Percentiles rank a stretch among this genome's conserved stretches.
These are phyloP conservation scores for Epiblema foenella DNA, from an alignment of 2,888 invertebrate species.

Conservation along the genomic window DNA sequence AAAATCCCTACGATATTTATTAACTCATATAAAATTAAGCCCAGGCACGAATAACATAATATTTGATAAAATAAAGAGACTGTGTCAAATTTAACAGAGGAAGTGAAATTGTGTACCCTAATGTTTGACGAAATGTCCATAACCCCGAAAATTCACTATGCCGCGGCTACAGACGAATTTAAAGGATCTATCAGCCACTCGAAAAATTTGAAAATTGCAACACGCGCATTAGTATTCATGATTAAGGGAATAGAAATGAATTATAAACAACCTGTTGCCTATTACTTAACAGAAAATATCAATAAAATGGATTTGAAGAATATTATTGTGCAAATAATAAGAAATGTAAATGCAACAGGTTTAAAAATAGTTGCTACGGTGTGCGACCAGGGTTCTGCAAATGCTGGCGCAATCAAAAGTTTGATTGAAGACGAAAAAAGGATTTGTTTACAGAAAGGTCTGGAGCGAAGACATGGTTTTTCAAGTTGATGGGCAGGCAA, in stretches of 20 bases:
- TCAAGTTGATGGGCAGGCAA: constrained; percentile 19
- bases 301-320: neutral
- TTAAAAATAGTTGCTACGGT: no score
- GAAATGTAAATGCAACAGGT: constrained; percentile 15
- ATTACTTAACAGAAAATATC: neutral
- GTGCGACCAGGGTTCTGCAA: constrained; percentile 41
- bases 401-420: constrained; percentile 38
- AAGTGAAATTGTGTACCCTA: neutral
- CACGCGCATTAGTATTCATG: neutral
- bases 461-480: constrained; percentile 13
- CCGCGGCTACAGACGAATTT: neutral
- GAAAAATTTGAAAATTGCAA: neutral
- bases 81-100: neutral
- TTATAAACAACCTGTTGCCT: neutral
- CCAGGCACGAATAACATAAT: neutral
- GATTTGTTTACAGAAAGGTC: constrained; percentile 24
- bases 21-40: neutral
- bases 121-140: neutral
- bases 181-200: neutral
- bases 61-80: neutral
- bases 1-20: neutral
- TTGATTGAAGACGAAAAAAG: constrained; percentile 29
- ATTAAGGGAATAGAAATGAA: neutral
- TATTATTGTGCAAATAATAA: constrained; percentile 31
- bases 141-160: neutral